Evolutionary conservation across 2,888 invertebrate genomes (phyloP).

Genomic region (Diloba caeruleocephala): DNA sequence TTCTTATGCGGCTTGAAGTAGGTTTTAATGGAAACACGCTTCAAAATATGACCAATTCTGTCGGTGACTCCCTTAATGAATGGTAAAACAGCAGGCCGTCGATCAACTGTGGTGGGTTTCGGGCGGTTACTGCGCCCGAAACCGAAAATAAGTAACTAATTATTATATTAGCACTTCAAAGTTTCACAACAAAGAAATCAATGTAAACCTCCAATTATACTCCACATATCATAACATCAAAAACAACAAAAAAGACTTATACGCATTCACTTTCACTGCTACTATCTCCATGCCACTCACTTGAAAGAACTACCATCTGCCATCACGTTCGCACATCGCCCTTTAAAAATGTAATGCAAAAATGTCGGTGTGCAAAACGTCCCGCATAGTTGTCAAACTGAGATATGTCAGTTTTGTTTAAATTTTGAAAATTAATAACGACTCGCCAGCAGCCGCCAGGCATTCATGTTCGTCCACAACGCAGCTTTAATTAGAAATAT

Average conservation of each 20-base stretch:
- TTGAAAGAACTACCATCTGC: conserved; percentile 42
- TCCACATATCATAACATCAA: conserved; percentile 24
- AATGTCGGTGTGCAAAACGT: conserved; percentile 77
- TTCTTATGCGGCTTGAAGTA: too few species aligned
- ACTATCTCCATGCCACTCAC: conserved; percentile 32
- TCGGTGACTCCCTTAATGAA: too few species aligned
- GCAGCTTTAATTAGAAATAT: conserved; percentile 85
- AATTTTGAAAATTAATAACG: conserved; percentile 87
- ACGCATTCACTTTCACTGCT: conserved; percentile 30
- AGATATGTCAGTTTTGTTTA: conserved; percentile 85
- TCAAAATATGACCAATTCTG: too few species aligned
- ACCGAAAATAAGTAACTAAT: too few species aligned
- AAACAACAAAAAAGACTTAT: conserved; percentile 25
- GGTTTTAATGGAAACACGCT: too few species aligned
- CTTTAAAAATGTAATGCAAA: conserved; percentile 73
- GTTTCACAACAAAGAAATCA: too few species aligned
- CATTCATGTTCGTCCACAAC: conserved; percentile 72
- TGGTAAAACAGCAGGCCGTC: too few species aligned
- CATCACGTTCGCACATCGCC: conserved; percentile 53
- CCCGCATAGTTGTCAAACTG: conserved; percentile 81
- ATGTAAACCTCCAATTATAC: conserved; percentile 31
- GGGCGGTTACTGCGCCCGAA: too few species aligned
- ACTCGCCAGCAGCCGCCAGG: conserved; percentile 61
- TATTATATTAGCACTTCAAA: too few species aligned
- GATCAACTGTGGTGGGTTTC: too few species aligned